Evolutionary conservation across 2,113 vertebrate species (phyloP).

Genomic region (Entelurus aequoreus): DNA sequence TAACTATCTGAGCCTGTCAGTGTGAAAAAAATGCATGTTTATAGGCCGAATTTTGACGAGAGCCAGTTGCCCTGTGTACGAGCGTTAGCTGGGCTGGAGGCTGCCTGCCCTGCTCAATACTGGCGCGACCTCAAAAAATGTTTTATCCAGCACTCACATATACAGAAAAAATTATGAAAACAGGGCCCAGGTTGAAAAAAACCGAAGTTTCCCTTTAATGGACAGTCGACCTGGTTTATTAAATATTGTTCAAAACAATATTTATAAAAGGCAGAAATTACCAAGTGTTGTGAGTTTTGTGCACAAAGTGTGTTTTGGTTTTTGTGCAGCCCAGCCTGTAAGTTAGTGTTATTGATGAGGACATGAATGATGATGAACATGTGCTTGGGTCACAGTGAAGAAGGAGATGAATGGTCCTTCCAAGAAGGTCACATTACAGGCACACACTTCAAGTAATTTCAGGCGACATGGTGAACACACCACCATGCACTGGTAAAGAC

Average conservation of each 20-base stretch:
- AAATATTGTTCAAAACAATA: slow-evolving; percentile 69
- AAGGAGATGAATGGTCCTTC: background rate
- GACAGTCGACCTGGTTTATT: slow-evolving; percentile 17
- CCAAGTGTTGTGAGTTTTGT: slow-evolving; percentile 31
- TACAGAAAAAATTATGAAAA: too few species aligned
- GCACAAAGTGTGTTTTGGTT: background rate
- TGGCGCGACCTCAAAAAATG: too few species aligned
- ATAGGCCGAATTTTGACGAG: too few species aligned
- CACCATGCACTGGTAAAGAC: slow-evolving; percentile 1
- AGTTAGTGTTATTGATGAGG: slow-evolving; percentile 1
- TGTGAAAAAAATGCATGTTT: too few species aligned
- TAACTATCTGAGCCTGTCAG: too few species aligned
- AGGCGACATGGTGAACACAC: slow-evolving; percentile 50
- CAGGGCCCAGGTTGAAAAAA: too few species aligned
- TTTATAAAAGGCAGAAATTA: slow-evolving; percentile 60
- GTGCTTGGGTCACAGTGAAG: background rate
- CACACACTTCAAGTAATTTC: slow-evolving; percentile 74
- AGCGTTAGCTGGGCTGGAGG: too few species aligned
- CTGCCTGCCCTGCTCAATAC: too few species aligned
- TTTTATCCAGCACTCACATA: too few species aligned
- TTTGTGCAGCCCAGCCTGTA: background rate
- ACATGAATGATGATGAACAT: background rate
- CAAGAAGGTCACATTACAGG: slow-evolving; percentile 25
- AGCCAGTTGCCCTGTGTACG: too few species aligned
- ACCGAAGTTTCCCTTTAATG: too few species aligned